Conservation (phyloP, 2,888 invertebrate genomes). For the Therioaphis trifolii region DNA sequence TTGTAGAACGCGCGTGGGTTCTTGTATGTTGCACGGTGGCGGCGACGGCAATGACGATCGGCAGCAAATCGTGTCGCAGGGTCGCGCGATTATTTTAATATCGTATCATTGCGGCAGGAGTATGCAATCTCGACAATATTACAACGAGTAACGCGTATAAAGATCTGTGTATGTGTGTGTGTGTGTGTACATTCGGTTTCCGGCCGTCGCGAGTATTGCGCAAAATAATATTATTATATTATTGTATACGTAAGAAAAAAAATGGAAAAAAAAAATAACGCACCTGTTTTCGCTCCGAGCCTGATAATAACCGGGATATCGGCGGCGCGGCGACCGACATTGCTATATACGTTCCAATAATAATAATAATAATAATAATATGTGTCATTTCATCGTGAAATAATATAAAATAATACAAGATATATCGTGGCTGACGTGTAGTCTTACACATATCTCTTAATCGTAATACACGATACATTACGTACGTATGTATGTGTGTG, state of each 20-base stretch:
- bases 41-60: no score
- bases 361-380: not conserved
- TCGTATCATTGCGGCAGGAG: not conserved
- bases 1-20: conserved; percentile 14
- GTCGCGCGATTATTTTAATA: not conserved
- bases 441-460: not conserved
- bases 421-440: not conserved
- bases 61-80: conserved; percentile 27
- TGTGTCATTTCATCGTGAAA: conserved; percentile 15
- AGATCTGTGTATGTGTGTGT: not conserved
- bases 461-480: not conserved
- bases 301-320: conserved; percentile 14
- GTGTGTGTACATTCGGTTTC: not conserved
- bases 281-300: conserved; percentile 36
- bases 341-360: not conserved
- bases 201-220: conserved; percentile 23
- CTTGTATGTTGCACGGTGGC: not conserved
- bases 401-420: conserved; percentile 8
- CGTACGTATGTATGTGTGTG: not conserved
- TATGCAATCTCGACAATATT: conserved; percentile 9
- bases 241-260: no score
- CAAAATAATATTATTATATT: not conserved
- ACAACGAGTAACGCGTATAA: not conserved
- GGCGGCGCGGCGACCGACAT: not conserved
- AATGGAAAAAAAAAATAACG: conserved; percentile 9